These are phyloP conservation scores for Geodia barretti DNA, from an alignment of 37 sponge, comb jelly and placozoan species.

Conservation along the genomic window DNA sequence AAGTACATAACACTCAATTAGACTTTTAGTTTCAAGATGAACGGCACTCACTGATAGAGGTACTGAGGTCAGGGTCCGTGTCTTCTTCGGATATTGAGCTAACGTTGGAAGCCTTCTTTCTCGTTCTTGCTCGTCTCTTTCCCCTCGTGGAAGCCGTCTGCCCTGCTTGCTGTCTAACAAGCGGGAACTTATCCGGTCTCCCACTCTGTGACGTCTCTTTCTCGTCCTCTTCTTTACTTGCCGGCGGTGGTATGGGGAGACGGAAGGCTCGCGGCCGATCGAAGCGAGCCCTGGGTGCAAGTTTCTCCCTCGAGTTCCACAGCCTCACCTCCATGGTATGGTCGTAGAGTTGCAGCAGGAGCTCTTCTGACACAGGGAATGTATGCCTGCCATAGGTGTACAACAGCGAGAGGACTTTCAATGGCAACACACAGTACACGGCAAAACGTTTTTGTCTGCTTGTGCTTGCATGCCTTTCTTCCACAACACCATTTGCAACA, in stretches of 20 bases:
- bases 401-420: background rate
- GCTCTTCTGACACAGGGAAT: slow-evolving; percentile 49
- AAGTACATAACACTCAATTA: too few species aligned
- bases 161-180: too few species aligned
- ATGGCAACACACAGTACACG: too few species aligned
- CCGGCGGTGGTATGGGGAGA: slow-evolving; percentile 25
- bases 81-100: too few species aligned
- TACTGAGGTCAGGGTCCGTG: too few species aligned
- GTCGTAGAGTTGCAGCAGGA: slow-evolving; percentile 66
- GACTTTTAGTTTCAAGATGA: too few species aligned
- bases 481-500: too few species aligned
- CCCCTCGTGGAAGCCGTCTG: background rate
- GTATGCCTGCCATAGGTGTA: slow-evolving; percentile 26
- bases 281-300: slow-evolving; percentile 72
- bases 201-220: too few species aligned
- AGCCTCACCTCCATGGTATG: slow-evolving; percentile 74
- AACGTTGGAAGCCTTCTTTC: background rate
- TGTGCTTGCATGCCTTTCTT: too few species aligned
- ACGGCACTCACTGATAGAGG: too few species aligned
- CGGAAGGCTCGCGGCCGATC: slow-evolving; percentile 90
- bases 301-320: slow-evolving; percentile 76
- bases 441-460: too few species aligned
- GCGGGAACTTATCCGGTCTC: too few species aligned
- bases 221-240: background rate
- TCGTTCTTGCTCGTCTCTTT: background rate